Percentiles rank a stretch among this genome's conserved stretches.
These are phyloP conservation scores for Ovis aries DNA, from an alignment of 2,113 vertebrate genomes.

Conservation along the genomic window ARS-UI_Ramb_v3.0 NC_056069.1:70457501-70458000, in stretches of 20 bases:
- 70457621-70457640: constrained; percentile 74
- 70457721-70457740: neutral
- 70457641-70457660: constrained; percentile 59
- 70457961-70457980: neutral
- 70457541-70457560: constrained; percentile 99
- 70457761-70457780: too few species aligned
- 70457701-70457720: constrained; percentile 38
- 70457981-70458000: neutral
- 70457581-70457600: constrained; percentile 83
- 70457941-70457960: neutral
- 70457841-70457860: neutral
- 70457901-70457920: neutral
- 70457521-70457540: constrained; percentile 98
- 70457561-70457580: constrained; percentile 94
- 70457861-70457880: neutral
- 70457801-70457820: neutral
- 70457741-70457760: rapidly evolving
- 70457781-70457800: rapidly evolving
- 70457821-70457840: neutral
- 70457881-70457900: neutral
- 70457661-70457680: neutral
- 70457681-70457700: constrained; percentile 42
- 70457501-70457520: constrained; percentile 95
- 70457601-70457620: constrained; percentile 88
- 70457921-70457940: neutral